These are phyloP conservation scores for Aeoliscus strigatus DNA, from an alignment of 2,797 vertebrate genomes.

Conservation along the genomic window DNA sequence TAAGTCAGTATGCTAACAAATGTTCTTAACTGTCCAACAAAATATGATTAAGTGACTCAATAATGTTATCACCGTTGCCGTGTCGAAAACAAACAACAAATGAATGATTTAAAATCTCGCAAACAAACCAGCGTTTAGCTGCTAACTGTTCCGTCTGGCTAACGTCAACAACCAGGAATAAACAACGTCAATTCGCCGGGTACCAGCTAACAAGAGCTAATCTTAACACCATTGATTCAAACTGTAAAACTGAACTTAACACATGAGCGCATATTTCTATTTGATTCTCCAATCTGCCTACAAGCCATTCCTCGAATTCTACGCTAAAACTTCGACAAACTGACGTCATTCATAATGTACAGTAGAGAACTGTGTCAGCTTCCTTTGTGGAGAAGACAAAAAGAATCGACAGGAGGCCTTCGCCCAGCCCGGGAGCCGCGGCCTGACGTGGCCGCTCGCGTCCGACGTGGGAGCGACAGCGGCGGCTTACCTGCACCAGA, in stretches of 20 bases:
- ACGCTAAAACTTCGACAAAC: slow-evolving; percentile 43
- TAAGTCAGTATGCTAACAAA: not conserved
- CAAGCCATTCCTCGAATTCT: slow-evolving; percentile 19
- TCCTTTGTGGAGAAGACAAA: slow-evolving; percentile 68
- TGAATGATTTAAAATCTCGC: slow-evolving; percentile 1
- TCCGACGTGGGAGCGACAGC: slow-evolving; percentile 28
- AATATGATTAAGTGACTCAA: not conserved
- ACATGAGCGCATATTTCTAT: not conserved
- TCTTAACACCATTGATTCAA: slow-evolving; percentile 27
- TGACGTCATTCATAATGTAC: slow-evolving; percentile 56
- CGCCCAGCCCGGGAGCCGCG: slow-evolving; percentile 55
- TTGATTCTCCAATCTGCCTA: too few relatives aligned
- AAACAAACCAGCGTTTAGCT: not conserved
- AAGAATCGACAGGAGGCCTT: slow-evolving; percentile 64
- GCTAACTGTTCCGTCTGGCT: slow-evolving; percentile 1
- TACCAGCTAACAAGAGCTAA: slow-evolving; percentile 57
- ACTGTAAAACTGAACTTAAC: slow-evolving; percentile 8
- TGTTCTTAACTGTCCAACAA: not conserved
- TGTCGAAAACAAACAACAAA: too few relatives aligned
- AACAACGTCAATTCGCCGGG: slow-evolving; percentile 45
- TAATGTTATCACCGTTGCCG: not conserved
- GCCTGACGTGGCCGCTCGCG: slow-evolving; percentile 37
- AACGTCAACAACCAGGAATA: slow-evolving; percentile 30
- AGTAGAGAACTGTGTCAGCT: slow-evolving; percentile 34
- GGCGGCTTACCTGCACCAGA: slow-evolving; percentile 78